phyloP scores from a whole-genome alignment of 2,797 vertebrate genomes.

The Pygocentrus nattereri region DNA sequence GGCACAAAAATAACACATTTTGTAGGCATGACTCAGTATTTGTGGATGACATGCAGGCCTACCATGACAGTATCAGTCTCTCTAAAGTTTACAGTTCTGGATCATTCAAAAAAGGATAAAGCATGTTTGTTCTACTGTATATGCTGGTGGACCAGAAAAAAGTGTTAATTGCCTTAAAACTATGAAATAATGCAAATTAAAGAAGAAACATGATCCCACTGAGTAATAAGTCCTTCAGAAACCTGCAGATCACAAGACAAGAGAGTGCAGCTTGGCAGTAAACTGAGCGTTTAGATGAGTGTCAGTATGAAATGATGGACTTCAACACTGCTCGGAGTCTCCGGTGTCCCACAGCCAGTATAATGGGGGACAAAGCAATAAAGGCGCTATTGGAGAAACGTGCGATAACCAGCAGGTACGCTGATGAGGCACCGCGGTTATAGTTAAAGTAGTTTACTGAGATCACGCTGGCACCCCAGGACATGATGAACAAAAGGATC shows the following conservation, averaged over 20 bases:
- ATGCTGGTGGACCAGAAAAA: background rate
- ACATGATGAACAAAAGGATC: conserved; percentile 80
- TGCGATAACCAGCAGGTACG: conserved; percentile 76
- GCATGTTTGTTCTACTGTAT: background rate
- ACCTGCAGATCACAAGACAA: background rate
- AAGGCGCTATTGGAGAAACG: conserved; percentile 81
- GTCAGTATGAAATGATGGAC: conserved; percentile 48
- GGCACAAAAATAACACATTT: too few relatives aligned
- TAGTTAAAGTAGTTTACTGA: conserved; percentile 86
- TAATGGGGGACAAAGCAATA: conserved; percentile 78
- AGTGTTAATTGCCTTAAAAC: too few relatives aligned
- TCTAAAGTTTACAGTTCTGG: too few relatives aligned
- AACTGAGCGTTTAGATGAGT: background rate
- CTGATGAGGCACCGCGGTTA: conserved; percentile 65
- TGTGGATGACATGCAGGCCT: too few relatives aligned
- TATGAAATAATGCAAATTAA: background rate
- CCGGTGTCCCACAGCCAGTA: conserved; percentile 80
- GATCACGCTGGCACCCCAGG: conserved; percentile 83
- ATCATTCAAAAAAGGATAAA: too few relatives aligned
- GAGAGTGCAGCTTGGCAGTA: background rate
- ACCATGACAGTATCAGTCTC: too few relatives aligned
- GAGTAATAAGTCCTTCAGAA: background rate
- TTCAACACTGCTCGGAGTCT: conserved; percentile 74
- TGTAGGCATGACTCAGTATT: too few relatives aligned
- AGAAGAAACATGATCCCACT: background rate